Conservation (phyloP, 2,888 invertebrate species). For the Amaurobius ferox region DNA sequence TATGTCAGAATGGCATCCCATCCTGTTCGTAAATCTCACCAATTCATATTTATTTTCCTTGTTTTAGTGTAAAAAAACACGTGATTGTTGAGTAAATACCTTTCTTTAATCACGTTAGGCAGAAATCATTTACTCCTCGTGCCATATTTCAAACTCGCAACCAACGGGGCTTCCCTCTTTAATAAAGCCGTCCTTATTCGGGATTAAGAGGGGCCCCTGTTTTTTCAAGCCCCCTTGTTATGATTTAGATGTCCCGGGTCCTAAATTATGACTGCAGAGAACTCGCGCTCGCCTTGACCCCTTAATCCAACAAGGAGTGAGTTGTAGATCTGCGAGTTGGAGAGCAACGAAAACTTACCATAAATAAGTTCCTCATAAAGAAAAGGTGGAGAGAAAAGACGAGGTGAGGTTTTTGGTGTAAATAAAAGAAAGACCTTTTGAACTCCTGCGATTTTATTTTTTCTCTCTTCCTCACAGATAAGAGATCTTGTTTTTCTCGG, state of each 20-base stretch:
- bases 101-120: background rate
- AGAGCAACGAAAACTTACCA: constrained; percentile 58
- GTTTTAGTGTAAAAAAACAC: too few species aligned
- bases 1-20: too few species aligned
- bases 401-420: too few species aligned
- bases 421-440: too few species aligned
- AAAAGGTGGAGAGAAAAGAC: too few species aligned
- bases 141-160: background rate
- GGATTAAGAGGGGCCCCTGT: background rate
- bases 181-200: background rate
- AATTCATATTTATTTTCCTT: too few species aligned
- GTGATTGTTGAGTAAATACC: background rate
- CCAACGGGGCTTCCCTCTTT: background rate
- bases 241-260: background rate
- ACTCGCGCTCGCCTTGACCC: constrained; percentile 44
- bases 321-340: constrained; percentile 40
- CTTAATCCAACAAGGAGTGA: constrained; percentile 48
- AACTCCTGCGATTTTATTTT: too few species aligned
- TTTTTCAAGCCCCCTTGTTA: background rate
- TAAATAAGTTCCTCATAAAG: constrained; percentile 43
- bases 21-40: too few species aligned
- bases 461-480: too few species aligned
- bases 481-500: too few species aligned
- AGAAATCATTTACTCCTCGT: background rate
- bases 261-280: background rate